These are phyloP conservation scores for Drosophila lini DNA, from an alignment of 1,140 invertebrate genomes.

Conservation along the genomic window DNA sequence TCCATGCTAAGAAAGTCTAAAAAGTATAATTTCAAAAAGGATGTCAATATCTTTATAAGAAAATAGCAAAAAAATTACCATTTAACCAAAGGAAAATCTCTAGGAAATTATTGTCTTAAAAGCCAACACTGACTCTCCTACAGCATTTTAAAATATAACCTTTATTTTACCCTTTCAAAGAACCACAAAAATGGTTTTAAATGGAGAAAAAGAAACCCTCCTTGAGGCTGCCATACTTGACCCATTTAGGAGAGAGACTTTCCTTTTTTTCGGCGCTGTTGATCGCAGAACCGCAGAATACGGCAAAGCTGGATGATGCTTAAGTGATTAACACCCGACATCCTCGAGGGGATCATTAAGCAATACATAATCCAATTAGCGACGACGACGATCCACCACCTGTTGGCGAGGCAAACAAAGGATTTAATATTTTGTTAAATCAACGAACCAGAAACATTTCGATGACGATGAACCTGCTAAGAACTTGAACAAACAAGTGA, in stretches of 20 bases:
- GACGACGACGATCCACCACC: slow-evolving; percentile 58
- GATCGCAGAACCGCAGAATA: slow-evolving; percentile 57
- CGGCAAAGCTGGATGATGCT: slow-evolving; percentile 43
- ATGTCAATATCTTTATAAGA: neutral
- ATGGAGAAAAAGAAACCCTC: neutral
- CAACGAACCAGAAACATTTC: slow-evolving; percentile 76
- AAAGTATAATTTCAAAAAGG: neutral
- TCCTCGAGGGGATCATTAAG: slow-evolving; percentile 68
- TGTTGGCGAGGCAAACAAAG: slow-evolving; percentile 58
- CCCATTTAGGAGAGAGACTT: slow-evolving; percentile 46
- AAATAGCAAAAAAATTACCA: neutral
- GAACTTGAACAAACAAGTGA: slow-evolving; percentile 78
- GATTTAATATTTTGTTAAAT: slow-evolving; percentile 72
- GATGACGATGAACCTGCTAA: slow-evolving; percentile 70
- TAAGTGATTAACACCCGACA: slow-evolving; percentile 65
- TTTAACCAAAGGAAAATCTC: neutral
- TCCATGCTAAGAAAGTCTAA: neutral
- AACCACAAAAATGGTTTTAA: neutral
- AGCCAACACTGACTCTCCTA: neutral
- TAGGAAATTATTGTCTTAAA: neutral
- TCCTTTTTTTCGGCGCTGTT: slow-evolving; percentile 53
- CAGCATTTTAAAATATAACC: neutral
- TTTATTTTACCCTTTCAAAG: neutral
- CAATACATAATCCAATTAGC: slow-evolving; percentile 80
- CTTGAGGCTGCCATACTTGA: slow-evolving; percentile 12